phyloP scores from a whole-genome alignment of 2,888 invertebrate genomes.

The Synanthedon tipuliformis region DNA sequence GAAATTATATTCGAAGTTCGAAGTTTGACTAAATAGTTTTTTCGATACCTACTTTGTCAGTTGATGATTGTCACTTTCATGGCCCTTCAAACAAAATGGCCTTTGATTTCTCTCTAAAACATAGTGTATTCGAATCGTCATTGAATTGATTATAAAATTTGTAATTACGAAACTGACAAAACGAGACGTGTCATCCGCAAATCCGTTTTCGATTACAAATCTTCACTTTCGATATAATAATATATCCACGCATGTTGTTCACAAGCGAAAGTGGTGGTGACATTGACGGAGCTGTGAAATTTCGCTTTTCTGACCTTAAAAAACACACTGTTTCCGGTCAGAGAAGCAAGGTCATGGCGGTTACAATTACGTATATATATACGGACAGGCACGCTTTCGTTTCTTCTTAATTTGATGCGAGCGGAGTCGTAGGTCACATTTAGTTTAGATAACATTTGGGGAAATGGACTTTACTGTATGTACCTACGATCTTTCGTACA shows the following conservation, averaged over 20 bases:
- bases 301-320: constrained; percentile 33
- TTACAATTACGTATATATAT: constrained; percentile 5
- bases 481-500: no score
- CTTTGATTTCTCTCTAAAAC: no score
- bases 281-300: constrained; percentile 20
- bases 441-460: neutral
- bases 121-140: no score
- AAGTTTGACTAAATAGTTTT: no score
- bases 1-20: no score
- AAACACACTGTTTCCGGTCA: constrained; percentile 1
- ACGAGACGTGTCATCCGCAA: constrained; percentile 5
- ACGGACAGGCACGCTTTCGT: constrained; percentile 1
- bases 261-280: constrained; percentile 37
- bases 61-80: no score
- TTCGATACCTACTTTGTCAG: no score
- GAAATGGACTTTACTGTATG: no score
- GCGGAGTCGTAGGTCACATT: neutral
- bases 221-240: constrained; percentile 1
- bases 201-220: constrained; percentile 15
- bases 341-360: constrained; percentile 1
- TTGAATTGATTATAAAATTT: neutral
- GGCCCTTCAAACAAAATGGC: no score
- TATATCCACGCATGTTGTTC: constrained; percentile 9
- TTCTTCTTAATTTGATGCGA: neutral
- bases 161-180: neutral